These are phyloP conservation scores for Andrena hattorfiana DNA, from an alignment of 2,888 invertebrate genomes.

Conservation along the genomic window DNA sequence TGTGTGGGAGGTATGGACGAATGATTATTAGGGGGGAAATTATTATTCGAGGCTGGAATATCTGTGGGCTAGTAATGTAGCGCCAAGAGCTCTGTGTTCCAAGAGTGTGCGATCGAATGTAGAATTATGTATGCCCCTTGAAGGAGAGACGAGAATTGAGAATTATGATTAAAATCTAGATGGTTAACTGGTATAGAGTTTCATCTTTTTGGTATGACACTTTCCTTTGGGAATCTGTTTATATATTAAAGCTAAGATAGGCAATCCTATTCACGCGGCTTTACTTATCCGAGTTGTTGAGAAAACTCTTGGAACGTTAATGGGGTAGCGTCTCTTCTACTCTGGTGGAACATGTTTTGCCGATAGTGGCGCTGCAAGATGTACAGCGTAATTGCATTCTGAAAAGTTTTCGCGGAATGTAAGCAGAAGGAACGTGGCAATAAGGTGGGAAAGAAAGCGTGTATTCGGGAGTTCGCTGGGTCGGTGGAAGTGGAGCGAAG, in stretches of 20 bases:
- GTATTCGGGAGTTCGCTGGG: slow-evolving; percentile 27
- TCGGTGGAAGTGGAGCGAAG: slow-evolving; percentile 17
- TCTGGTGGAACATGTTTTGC: slow-evolving; percentile 24
- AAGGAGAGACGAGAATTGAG: no score
- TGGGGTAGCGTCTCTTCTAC: slow-evolving; percentile 23
- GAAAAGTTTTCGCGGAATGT: slow-evolving; percentile 60
- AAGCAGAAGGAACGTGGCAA: slow-evolving; percentile 44
- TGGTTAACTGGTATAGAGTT: no score
- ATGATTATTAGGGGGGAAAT: background rate
- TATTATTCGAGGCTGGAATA: background rate
- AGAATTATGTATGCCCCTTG: no score
- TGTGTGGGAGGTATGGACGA: background rate
- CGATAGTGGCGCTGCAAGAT: slow-evolving; percentile 30
- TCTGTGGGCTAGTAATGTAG: background rate
- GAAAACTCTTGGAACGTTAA: slow-evolving; percentile 10
- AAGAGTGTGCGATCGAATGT: no score
- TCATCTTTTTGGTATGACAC: no score
- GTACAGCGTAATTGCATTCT: slow-evolving; percentile 51
- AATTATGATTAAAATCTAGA: no score
- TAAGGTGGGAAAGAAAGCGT: slow-evolving; percentile 45
- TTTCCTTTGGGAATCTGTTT: no score
- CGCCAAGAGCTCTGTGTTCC: no score
- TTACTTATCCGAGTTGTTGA: background rate
- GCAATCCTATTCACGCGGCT: background rate
- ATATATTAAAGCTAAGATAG: no score